Evolutionary conservation across 2,797 vertebrate species (phyloP).

Genomic region (Sebastes cheni): DNA sequence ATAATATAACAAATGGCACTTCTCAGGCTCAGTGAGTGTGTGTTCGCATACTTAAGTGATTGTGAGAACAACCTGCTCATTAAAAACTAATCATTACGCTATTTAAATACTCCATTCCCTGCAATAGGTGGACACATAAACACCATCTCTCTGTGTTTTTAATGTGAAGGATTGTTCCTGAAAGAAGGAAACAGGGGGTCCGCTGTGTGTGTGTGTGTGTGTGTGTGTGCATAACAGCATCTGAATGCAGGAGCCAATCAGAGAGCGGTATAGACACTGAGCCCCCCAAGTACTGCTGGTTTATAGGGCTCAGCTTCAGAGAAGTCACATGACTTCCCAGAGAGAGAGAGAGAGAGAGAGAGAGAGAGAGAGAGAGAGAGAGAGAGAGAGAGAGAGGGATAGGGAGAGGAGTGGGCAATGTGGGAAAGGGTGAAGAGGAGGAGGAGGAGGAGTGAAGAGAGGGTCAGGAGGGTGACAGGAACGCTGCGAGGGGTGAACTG

Average conservation of each 20-base stretch:
- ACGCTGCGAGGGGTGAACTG: slow-evolving; percentile 56
- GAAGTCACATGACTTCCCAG: slow-evolving; percentile 88
- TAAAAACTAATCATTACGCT: slow-evolving; percentile 20
- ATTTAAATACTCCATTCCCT: slow-evolving; percentile 9
- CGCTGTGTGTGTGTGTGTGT: slow-evolving; percentile 20
- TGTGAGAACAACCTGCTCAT: slow-evolving; percentile 26
- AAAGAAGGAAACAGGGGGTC: slow-evolving; percentile 65
- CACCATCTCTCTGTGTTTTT: slow-evolving; percentile 1
- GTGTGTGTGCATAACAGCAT: slow-evolving; percentile 25
- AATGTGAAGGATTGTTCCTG: slow-evolving; percentile 55
- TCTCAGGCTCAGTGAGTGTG: slow-evolving; percentile 11
- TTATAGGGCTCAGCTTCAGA: slow-evolving; percentile 86
- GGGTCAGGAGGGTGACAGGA: slow-evolving; percentile 68
- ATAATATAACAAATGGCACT: slow-evolving; percentile 30
- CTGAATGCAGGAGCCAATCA: slow-evolving; percentile 71
- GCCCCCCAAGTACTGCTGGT: slow-evolving; percentile 81
- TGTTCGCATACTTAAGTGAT: slow-evolving; percentile 11
- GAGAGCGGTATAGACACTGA: slow-evolving; percentile 63
- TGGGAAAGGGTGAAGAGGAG: slow-evolving; percentile 53
- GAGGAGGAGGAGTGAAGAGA: slow-evolving; percentile 41
- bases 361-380: slow-evolving; percentile 51
- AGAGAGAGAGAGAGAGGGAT: slow-evolving; percentile 29
- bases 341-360: slow-evolving; percentile 50
- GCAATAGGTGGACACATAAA: slow-evolving; percentile 20
- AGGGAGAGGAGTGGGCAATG: slow-evolving; percentile 47